Evolutionary conservation across 2,888 invertebrate genomes (phyloP).

Genomic region (Bombylius discolor): DNA sequence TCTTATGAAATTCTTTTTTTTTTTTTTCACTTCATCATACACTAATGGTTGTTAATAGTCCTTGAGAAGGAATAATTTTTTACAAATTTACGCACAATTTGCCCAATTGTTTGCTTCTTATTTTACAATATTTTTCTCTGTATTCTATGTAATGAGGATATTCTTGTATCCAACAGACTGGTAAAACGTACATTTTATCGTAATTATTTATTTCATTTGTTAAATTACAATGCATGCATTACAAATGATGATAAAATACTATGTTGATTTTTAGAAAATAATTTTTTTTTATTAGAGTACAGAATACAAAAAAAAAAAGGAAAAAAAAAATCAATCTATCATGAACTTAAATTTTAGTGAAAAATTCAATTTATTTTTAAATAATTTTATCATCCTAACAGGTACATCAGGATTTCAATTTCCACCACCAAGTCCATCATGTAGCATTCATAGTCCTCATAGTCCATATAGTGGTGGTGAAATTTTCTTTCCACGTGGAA

Average conservation of each 20-base stretch:
- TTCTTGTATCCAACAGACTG: no score
- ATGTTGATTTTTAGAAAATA: no score
- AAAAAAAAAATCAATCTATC: no score
- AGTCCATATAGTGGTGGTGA: slow-evolving; percentile 25
- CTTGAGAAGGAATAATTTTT: slow-evolving; percentile 3
- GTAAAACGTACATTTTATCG: no score
- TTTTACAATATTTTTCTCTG: background rate
- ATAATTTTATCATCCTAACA: slow-evolving; percentile 17
- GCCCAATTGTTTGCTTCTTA: slow-evolving; percentile 8
- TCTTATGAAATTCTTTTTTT: no score
- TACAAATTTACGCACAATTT: slow-evolving; percentile 12
- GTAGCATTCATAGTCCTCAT: slow-evolving; percentile 27
- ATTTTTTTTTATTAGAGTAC: background rate
- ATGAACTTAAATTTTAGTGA: no score
- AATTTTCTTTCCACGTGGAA: slow-evolving; percentile 31
- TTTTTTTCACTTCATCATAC: background rate
- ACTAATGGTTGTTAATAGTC: slow-evolving; percentile 10
- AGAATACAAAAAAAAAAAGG: background rate
- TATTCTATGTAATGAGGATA: background rate
- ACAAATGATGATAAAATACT: no score
- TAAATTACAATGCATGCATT: no score
- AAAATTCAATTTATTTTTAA: background rate
- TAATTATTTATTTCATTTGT: no score
- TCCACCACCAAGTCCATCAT: slow-evolving; percentile 35
- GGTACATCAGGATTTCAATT: slow-evolving; percentile 34